Evolutionary conservation across 1,140 invertebrate genomes (phyloP).

Genomic region (Pemphigus obesinymphae): DNA sequence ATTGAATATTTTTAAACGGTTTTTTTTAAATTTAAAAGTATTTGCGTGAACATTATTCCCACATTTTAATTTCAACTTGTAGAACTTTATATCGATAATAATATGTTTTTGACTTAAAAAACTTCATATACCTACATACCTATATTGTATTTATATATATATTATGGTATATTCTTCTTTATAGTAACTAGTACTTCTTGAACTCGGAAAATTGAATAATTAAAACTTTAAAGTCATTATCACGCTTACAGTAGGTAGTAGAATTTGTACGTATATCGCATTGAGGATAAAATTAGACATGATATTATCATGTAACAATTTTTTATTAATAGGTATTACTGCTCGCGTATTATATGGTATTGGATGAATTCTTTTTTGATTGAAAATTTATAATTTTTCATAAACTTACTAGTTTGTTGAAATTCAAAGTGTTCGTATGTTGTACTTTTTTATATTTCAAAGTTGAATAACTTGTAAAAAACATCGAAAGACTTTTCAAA

Average conservation of each 20-base stretch:
- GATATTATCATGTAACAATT: background rate
- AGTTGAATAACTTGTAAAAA: conserved; percentile 10
- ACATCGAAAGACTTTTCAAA: background rate
- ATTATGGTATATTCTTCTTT: no score
- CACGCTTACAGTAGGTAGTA: background rate
- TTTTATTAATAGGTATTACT: no score
- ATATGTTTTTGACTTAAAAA: background rate
- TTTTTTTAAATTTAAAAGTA: no score
- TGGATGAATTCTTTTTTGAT: no score
- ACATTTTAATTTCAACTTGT: background rate
- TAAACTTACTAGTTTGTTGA: no score
- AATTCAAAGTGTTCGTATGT: no score
- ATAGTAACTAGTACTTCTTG: no score
- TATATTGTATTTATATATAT: background rate
- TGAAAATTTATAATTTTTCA: no score
- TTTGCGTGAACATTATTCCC: no score
- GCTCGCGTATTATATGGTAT: no score
- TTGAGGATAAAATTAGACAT: background rate
- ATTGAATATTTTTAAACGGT: no score
- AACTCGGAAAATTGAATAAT: background rate
- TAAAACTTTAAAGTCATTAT: background rate
- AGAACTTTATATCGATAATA: background rate
- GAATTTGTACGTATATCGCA: background rate
- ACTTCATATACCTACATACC: background rate
- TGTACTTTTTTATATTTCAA: background rate